phyloP scores from a whole-genome alignment of 2,888 invertebrate species.

The Troides oblongomaculatus region DNA sequence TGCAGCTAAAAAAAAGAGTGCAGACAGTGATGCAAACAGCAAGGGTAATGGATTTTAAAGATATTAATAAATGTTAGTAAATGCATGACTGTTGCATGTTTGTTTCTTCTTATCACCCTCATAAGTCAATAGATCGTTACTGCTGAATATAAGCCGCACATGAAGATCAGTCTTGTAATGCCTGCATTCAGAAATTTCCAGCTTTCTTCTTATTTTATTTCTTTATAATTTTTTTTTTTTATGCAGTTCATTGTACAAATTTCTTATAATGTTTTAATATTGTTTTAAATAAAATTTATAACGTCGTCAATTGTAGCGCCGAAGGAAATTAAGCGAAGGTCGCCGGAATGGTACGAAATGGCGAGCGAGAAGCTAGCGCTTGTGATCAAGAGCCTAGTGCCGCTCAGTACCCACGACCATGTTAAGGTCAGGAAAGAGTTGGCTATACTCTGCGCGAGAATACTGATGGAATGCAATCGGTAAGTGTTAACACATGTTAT shows the following conservation, averaged over 20 bases:
- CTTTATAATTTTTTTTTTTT: too few relatives aligned
- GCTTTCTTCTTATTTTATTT: too few relatives aligned
- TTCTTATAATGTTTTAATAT: too few relatives aligned
- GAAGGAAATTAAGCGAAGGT: slow-evolving; percentile 56
- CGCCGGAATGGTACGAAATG: slow-evolving; percentile 79
- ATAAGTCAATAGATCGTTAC: too few relatives aligned
- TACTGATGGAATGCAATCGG: slow-evolving; percentile 81
- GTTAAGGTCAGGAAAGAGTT: slow-evolving; percentile 82
- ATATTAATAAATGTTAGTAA: slow-evolving; percentile 25
- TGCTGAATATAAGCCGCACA: too few relatives aligned
- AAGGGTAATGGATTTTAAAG: slow-evolving; percentile 59
- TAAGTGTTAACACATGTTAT: slow-evolving; percentile 48
- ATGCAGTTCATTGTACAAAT: too few relatives aligned
- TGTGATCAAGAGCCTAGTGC: slow-evolving; percentile 72
- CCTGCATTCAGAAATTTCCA: too few relatives aligned
- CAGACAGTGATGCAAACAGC: slow-evolving; percentile 61
- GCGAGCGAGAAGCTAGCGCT: slow-evolving; percentile 79
- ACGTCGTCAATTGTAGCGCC: not conserved
- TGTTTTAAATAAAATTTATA: not conserved
- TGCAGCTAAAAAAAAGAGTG: slow-evolving; percentile 38
- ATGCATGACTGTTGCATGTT: slow-evolving; percentile 10
- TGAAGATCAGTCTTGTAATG: too few relatives aligned
- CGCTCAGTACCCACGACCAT: slow-evolving; percentile 81
- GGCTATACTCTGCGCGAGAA: slow-evolving; percentile 76
- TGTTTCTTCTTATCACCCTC: not conserved